phyloP scores from a whole-genome alignment of 2,113 vertebrate species.

The Motacilla tschutschensis region DNA sequence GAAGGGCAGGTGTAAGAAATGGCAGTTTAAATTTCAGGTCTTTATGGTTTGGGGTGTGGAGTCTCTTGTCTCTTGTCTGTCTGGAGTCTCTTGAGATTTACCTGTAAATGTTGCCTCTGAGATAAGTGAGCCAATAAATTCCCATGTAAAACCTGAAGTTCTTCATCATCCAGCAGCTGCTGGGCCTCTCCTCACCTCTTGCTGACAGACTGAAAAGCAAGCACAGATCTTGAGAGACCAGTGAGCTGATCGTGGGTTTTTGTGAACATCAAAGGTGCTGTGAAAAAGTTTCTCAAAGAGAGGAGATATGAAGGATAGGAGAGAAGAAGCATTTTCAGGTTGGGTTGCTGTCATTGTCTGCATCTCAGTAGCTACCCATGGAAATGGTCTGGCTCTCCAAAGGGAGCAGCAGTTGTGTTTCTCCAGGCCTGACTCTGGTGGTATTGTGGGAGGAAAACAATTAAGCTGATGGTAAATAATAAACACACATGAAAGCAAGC shows the following conservation, averaged over 20 bases:
- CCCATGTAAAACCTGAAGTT: background rate
- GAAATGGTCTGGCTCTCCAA: background rate
- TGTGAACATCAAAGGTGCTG: background rate
- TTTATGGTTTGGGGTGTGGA: background rate
- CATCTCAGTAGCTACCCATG: background rate
- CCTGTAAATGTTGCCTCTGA: background rate
- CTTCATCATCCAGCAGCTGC: background rate
- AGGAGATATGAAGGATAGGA: background rate
- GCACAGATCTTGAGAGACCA: background rate
- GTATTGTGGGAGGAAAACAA: background rate
- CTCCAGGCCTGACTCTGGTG: background rate
- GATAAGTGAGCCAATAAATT: background rate
- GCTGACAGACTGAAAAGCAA: background rate
- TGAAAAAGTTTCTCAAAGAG: background rate
- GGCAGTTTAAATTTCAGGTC: background rate
- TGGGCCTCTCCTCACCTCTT: background rate
- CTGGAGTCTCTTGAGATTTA: background rate
- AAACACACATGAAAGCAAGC: accelerated
- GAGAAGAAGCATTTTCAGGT: background rate
- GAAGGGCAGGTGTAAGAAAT: background rate
- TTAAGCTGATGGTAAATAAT: background rate
- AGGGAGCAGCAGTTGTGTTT: background rate
- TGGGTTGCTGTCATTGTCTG: background rate
- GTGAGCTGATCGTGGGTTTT: background rate
- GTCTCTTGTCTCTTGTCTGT: too few species aligned